Conservation (phyloP, 2,797 vertebrate genomes). For the Chloroceryle inda region DNA sequence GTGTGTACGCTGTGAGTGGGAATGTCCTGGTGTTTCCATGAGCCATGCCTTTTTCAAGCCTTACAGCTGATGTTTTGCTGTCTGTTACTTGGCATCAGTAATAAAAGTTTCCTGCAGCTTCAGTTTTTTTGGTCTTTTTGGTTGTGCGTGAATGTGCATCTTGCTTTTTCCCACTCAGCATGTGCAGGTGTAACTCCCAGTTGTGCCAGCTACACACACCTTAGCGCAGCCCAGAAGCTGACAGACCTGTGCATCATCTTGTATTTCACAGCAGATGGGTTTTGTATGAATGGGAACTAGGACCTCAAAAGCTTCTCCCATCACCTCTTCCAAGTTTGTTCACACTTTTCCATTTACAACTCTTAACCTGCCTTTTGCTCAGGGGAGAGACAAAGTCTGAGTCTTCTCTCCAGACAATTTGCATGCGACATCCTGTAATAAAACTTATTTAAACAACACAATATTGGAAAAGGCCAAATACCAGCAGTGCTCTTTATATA, state of each 20-base stretch:
- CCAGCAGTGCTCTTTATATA: neutral
- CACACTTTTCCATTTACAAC: neutral
- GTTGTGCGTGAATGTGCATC: rapidly evolving
- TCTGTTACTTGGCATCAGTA: neutral
- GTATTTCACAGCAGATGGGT: neutral
- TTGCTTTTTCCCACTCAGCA: rapidly evolving
- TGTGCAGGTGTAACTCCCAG: rapidly evolving
- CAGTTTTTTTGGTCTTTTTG: neutral
- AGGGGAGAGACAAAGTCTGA: neutral
- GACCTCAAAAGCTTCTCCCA: neutral
- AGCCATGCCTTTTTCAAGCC: neutral
- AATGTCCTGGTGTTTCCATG: neutral
- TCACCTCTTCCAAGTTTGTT: neutral
- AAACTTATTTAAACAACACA: conserved; percentile 34
- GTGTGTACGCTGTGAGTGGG: neutral
- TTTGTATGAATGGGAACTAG: neutral
- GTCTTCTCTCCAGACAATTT: neutral
- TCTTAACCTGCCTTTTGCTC: neutral
- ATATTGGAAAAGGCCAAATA: neutral
- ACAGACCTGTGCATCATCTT: rapidly evolving
- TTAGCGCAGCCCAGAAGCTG: neutral
- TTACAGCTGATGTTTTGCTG: neutral
- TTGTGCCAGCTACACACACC: rapidly evolving
- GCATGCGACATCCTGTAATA: neutral
- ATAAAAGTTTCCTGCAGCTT: neutral